phyloP scores from a whole-genome alignment of 2,797 vertebrate genomes.

The Cuculus canorus region DNA sequence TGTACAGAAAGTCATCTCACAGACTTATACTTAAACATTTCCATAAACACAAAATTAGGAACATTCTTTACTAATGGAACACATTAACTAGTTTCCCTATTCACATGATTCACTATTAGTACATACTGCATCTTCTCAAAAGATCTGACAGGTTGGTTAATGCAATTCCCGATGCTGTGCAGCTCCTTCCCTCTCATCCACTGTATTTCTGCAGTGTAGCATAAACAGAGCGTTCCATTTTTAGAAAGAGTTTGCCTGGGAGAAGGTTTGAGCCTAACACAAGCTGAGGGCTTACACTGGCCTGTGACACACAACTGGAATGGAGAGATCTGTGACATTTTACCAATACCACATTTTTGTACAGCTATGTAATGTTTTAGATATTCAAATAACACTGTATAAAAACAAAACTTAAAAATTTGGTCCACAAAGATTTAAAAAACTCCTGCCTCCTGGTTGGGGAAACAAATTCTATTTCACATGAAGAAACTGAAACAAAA shows the following conservation, averaged over 20 bases:
- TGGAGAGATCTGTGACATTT: neutral
- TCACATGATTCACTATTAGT: neutral
- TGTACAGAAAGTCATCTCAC: neutral
- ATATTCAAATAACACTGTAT: neutral
- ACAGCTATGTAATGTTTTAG: neutral
- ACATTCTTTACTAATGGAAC: neutral
- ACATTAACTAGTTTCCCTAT: neutral
- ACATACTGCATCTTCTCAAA: neutral
- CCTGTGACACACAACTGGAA: neutral
- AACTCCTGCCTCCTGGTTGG: neutral
- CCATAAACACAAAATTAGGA: neutral
- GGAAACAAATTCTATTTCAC: neutral
- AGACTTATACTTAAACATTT: neutral
- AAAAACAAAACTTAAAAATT: neutral
- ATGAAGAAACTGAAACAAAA: neutral
- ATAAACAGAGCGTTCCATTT: slow-evolving; percentile 42
- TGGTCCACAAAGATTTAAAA: neutral
- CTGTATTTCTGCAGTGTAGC: neutral
- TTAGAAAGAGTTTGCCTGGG: slow-evolving; percentile 52
- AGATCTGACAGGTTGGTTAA: neutral
- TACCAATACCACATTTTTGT: neutral
- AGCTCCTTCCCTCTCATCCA: slow-evolving; percentile 4
- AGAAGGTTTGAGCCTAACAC: slow-evolving; percentile 63
- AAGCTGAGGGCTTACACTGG: slow-evolving; percentile 33
- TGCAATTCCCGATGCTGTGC: slow-evolving; percentile 1